Conservation (phyloP, 2,113 vertebrate species). For the Chaenocephalus aceratus region DNA sequence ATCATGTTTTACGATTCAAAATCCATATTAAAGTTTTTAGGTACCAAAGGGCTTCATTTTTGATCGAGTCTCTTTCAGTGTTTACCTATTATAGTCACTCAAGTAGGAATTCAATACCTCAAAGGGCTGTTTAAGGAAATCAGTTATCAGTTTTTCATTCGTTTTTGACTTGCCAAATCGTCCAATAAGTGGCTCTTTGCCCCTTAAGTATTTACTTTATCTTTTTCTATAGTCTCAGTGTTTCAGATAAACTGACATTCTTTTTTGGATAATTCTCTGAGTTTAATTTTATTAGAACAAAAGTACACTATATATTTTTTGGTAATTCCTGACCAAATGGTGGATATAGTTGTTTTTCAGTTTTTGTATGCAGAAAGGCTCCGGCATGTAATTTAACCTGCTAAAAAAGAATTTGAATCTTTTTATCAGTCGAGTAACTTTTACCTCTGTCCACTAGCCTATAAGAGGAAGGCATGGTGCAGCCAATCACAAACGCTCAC, state of each 20-base stretch:
- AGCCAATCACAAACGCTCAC: constrained; percentile 74
- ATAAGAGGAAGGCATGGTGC: constrained; percentile 60
- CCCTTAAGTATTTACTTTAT: neutral
- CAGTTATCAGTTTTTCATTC: neutral
- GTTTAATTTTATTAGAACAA: neutral
- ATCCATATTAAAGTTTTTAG: neutral
- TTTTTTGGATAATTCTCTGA: neutral
- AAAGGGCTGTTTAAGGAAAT: neutral
- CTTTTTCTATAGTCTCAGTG: neutral
- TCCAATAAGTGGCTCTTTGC: neutral
- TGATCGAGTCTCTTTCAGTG: neutral
- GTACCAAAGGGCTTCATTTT: too few relatives aligned
- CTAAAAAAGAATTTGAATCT: neutral
- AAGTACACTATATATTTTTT: too few relatives aligned
- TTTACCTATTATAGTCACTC: neutral
- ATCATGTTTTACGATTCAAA: neutral
- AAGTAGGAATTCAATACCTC: neutral
- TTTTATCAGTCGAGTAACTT: constrained; percentile 33
- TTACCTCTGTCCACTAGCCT: constrained; percentile 43
- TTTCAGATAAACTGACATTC: neutral
- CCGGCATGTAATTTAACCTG: neutral
- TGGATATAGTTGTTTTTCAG: neutral
- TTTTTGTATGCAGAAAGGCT: neutral
- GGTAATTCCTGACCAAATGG: too few relatives aligned
- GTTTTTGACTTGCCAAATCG: too few relatives aligned